Base-by-base conservation (phyloP, 2,888 invertebrate genomes). In the Cosmia trapezina region DNA sequence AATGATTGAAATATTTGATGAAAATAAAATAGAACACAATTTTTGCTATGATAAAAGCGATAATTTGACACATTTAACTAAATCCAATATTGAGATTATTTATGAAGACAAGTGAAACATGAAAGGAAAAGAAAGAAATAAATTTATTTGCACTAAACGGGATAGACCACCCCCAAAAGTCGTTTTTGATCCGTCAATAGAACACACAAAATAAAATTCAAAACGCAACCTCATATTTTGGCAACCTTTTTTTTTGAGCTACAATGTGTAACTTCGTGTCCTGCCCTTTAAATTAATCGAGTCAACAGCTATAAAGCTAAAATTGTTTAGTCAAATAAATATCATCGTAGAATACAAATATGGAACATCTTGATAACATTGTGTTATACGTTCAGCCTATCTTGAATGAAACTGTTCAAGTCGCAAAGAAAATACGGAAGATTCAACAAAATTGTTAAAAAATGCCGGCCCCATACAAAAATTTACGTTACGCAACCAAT, bases 401-500 rank as follows among this genome's bases (percentile, higher is more conserved):
- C 28, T 57, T 66, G 43, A 51, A 45, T 51, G 9, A 1, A 51
- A 56, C 59, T 22, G 43, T 49, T 43, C 8, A 71, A 45, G 19
- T 54, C 8, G 22, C 17, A 56, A 33, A n/a, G 43, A 81, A 78
- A 78, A 53, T 57, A 57, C 69, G 37, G n/a, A 63, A 74, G 9
- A 63, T 22, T 45, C 37, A 17, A 67, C 14, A 69, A 65, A 57
- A 57, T 49, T 41, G 14, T 56, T n/a, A 72, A 85, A 85, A 81
- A 76, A 59, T 12, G 22, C 62, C 59, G 80, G 80, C 86, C 80
- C 65, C 77, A 56, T 63, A 63, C 73, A 80, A 81, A 86, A 73
- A 85, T 77, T 66, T 63, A 41, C 60, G 72, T 86, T 81, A 83
- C 85, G 85, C 78, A 80, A 85, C 73, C 83, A 77, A 85, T 86